phyloP scores from a whole-genome alignment of 2,797 vertebrate genomes.

The Etheostoma perlongum region DNA sequence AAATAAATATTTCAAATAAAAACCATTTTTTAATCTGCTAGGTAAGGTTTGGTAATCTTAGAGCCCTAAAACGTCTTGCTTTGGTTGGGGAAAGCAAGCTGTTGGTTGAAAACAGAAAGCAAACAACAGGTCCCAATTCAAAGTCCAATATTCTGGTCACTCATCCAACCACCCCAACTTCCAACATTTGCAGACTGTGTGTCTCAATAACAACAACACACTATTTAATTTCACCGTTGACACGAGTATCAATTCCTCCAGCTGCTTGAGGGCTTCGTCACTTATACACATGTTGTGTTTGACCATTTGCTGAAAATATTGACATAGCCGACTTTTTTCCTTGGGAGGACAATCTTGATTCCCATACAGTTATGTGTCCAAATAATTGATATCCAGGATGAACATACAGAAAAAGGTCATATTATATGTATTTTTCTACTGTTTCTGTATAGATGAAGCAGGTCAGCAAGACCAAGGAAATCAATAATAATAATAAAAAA shows the following conservation, averaged over 20 bases:
- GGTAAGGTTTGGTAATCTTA: too few species aligned
- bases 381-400: neutral
- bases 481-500: neutral
- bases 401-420: neutral
- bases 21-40: too few species aligned
- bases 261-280: neutral
- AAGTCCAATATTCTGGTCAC: neutral
- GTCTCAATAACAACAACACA: neutral
- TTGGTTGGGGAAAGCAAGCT: neutral
- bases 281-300: neutral
- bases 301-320: neutral
- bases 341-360: neutral
- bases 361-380: neutral
- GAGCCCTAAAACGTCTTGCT: too few species aligned
- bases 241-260: neutral
- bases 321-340: neutral
- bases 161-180: neutral
- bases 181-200: neutral
- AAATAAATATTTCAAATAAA: too few species aligned
- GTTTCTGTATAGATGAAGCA: neutral
- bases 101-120: neutral
- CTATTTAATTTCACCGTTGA: neutral
- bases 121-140: neutral
- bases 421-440: too few species aligned
- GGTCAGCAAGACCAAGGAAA: neutral